Conservation (phyloP, 2,888 invertebrate genomes). For the Corbicula japonica region DNA sequence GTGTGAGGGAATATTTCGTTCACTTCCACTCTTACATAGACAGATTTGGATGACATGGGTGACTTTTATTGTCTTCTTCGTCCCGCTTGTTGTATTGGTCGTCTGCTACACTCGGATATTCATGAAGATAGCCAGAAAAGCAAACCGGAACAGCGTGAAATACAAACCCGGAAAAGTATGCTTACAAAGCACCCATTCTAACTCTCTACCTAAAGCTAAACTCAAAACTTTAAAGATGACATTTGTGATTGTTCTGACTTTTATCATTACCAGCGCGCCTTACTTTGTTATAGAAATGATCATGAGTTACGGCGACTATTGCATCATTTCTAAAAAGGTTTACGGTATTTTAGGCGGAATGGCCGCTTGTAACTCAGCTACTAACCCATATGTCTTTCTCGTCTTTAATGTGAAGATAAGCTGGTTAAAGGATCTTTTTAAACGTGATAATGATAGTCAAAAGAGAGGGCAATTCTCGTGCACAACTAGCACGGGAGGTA, state of each 20-base stretch:
- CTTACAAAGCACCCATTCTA: slow-evolving; percentile 83
- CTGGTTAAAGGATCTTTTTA: slow-evolving; percentile 38
- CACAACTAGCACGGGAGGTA: too few species aligned
- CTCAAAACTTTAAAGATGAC: slow-evolving; percentile 86
- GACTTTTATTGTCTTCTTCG: slow-evolving; percentile 79
- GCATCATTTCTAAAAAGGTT: slow-evolving; percentile 66
- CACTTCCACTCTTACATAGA: slow-evolving; percentile 75
- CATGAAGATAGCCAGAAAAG: slow-evolving; percentile 83
- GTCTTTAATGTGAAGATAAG: slow-evolving; percentile 81
- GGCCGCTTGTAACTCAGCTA: slow-evolving; percentile 84
- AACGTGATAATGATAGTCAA: neutral
- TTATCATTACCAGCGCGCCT: slow-evolving; percentile 84
- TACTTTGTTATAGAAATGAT: slow-evolving; percentile 85
- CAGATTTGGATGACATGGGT: slow-evolving; percentile 80
- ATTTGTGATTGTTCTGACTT: slow-evolving; percentile 84
- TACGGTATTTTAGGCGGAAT: slow-evolving; percentile 83
- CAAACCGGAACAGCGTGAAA: slow-evolving; percentile 73
- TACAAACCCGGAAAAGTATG: slow-evolving; percentile 81
- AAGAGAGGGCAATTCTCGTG: too few species aligned
- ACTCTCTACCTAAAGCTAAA: slow-evolving; percentile 85
- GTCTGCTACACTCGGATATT: slow-evolving; percentile 84
- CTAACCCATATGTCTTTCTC: slow-evolving; percentile 85
- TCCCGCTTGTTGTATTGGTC: slow-evolving; percentile 82
- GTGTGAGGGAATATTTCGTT: slow-evolving; percentile 83
- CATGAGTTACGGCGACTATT: slow-evolving; percentile 82